Percentiles rank a stretch among this genome's conserved stretches.
Evolutionary conservation across 2,113 vertebrate genomes (phyloP).

Genomic region (Tor tambroides): DNA sequence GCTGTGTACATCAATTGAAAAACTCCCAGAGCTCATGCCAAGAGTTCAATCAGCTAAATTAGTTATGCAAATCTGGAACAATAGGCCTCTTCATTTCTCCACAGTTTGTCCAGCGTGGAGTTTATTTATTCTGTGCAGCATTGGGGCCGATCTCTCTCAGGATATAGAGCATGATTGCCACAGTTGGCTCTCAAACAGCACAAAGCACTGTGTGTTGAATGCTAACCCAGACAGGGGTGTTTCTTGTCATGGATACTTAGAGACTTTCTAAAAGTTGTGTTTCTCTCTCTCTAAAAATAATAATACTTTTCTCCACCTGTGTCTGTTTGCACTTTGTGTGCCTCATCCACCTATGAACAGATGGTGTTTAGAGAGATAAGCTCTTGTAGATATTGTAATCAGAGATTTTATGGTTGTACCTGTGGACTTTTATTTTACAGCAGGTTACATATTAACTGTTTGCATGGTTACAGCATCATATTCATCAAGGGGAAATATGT

Average conservation of each 20-base stretch:
- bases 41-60: conserved; percentile 65
- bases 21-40: conserved; percentile 60
- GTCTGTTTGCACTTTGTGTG: conserved; percentile 9
- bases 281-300: background rate
- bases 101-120: conserved; percentile 21
- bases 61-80: conserved; percentile 63
- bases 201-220: background rate
- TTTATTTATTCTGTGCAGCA: background rate
- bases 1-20: background rate
- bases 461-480: background rate
- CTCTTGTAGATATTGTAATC: conserved; percentile 53
- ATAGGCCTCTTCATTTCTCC: conserved; percentile 59
- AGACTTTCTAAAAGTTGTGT: background rate
- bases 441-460: conserved; percentile 66
- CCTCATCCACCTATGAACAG: background rate
- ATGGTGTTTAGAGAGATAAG: conserved; percentile 49
- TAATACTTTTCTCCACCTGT: background rate
- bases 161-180: background rate
- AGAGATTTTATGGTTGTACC: conserved; percentile 60
- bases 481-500: conserved; percentile 11
- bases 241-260: background rate
- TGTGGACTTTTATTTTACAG: conserved; percentile 69
- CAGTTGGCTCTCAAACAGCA: background rate
- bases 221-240: background rate
- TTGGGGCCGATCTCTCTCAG: background rate